These are phyloP conservation scores for Chelmon rostratus DNA, from an alignment of 2,797 vertebrate species.

Conservation along the genomic window DNA sequence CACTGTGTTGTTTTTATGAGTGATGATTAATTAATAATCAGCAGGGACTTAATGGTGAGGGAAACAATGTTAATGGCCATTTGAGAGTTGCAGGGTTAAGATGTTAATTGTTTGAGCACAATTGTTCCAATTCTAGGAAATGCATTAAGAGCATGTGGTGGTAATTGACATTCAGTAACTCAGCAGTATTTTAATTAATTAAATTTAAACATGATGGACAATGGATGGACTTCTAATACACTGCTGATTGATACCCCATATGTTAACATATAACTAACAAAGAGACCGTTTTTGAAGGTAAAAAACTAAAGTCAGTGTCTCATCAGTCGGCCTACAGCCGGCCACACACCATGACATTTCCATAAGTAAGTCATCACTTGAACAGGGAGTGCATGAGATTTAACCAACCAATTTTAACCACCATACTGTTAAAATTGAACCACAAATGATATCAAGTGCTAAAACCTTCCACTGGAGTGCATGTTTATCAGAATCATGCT, in stretches of 20 bases:
- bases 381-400: neutral
- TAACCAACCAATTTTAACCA: neutral
- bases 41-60: constrained; percentile 4
- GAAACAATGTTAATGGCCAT: constrained; percentile 23
- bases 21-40: constrained; percentile 35
- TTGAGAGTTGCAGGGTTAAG: constrained; percentile 26
- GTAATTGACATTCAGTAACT: constrained; percentile 10
- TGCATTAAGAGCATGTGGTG: neutral
- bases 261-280: constrained; percentile 3
- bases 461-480: neutral
- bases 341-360: neutral
- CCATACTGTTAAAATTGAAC: neutral
- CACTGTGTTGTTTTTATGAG: constrained; percentile 12
- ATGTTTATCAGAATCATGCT: neutral
- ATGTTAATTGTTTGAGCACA: constrained; percentile 6
- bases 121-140: constrained; percentile 34
- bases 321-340: constrained; percentile 5
- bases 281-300: neutral
- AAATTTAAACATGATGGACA: neutral
- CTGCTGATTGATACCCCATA: neutral
- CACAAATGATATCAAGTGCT: neutral
- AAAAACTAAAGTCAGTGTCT: constrained; percentile 1
- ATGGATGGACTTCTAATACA: neutral
- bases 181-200: neutral
- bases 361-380: constrained; percentile 1